Evolutionary conservation across 1,140 invertebrate genomes (phyloP).

Genomic region (Diachasmimorpha longicaudata): DNA sequence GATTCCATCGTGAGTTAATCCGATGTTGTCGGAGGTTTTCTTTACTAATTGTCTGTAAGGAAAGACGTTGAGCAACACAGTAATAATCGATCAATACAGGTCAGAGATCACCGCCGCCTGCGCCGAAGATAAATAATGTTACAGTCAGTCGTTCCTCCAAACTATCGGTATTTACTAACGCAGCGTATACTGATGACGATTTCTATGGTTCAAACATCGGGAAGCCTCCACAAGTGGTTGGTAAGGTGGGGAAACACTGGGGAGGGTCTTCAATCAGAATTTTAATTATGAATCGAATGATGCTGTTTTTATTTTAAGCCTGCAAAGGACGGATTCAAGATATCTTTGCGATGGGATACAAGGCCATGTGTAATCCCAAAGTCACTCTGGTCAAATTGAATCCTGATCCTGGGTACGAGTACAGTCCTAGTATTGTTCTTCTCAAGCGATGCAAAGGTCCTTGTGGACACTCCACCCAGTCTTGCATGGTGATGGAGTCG

Average conservation of each 20-base stretch:
- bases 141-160: not conserved
- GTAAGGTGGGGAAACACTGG: not conserved
- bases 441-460: conserved; percentile 30
- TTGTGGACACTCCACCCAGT: conserved; percentile 14
- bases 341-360: not conserved
- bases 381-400: conserved; percentile 20
- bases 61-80: no score
- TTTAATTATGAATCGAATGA: no score
- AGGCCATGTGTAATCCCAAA: conserved; percentile 26
- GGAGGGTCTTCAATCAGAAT: not conserved
- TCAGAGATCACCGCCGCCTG: not conserved
- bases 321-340: conserved; percentile 2
- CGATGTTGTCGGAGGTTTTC: no score
- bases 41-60: no score
- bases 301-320: not conserved
- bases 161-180: not conserved
- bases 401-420: conserved; percentile 21
- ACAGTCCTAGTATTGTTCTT: conserved; percentile 18
- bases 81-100: not conserved
- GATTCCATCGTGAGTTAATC: not conserved
- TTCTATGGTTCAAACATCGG: not conserved
- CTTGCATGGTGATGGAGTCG: conserved; percentile 19
- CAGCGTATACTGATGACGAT: not conserved
- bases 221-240: not conserved
- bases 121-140: not conserved